phyloP scores from a whole-genome alignment of 2,113 vertebrate species.

The Tachysurus vachellii region DNA sequence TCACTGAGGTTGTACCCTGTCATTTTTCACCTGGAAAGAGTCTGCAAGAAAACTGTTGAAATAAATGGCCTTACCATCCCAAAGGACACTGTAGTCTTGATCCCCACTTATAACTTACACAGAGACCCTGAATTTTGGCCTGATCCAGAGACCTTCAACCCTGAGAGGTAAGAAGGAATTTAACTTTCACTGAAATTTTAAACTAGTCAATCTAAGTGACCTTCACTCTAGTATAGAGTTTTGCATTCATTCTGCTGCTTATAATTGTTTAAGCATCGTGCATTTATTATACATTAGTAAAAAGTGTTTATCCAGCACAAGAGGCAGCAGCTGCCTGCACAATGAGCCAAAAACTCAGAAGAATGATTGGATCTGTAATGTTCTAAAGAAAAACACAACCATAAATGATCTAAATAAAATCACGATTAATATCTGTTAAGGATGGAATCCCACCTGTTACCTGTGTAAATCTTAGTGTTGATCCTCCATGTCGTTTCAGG shows the following conservation, averaged over 20 bases:
- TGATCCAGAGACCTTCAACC: constrained; percentile 49
- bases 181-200: neutral
- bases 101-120: constrained; percentile 64
- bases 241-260: neutral
- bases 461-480: neutral
- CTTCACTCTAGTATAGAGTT: neutral
- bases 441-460: neutral
- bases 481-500: constrained; percentile 39
- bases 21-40: constrained; percentile 64
- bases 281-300: too few species aligned
- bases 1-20: constrained; percentile 69
- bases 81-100: constrained; percentile 51
- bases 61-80: constrained; percentile 68
- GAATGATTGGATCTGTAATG: too few species aligned
- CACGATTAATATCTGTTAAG: too few species aligned
- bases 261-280: neutral
- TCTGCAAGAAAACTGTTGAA: constrained; percentile 77
- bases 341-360: too few species aligned
- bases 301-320: neutral
- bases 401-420: too few species aligned
- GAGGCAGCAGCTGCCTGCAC: too few species aligned
- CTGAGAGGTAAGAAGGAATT: constrained; percentile 38
- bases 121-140: constrained; percentile 59
- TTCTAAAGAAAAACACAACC: too few species aligned
- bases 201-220: neutral